Conservation (phyloP, 2,888 invertebrate genomes). For the Microctonus hyperodae region DNA sequence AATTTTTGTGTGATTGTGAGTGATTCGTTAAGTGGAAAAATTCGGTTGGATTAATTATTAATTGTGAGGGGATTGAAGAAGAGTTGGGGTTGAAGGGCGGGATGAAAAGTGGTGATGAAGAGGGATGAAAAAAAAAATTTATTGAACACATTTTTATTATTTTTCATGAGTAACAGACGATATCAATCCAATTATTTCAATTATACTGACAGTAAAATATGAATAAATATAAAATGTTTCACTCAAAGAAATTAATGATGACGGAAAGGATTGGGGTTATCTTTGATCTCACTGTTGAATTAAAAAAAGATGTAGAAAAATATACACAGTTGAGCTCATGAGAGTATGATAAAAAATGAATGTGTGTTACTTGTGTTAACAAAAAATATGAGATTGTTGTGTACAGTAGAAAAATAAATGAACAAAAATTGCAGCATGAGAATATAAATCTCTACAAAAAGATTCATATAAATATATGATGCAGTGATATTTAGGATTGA, state of each 20-base stretch:
- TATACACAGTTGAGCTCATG: not conserved
- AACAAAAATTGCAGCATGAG: not conserved
- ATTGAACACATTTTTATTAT: not conserved
- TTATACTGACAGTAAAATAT: not conserved
- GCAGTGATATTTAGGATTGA: not conserved
- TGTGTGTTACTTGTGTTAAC: slow-evolving; percentile 12
- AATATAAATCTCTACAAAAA: not conserved
- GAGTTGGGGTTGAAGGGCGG: no score
- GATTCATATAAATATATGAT: not conserved
- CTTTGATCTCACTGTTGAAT: not conserved
- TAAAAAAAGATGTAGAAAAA: not conserved
- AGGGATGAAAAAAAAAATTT: not conserved
- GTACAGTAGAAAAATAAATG: not conserved
- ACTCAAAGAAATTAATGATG: not conserved
- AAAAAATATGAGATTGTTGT: slow-evolving; percentile 5
- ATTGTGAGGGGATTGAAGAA: no score
- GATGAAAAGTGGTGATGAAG: no score
- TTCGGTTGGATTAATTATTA: no score
- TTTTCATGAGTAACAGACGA: not conserved
- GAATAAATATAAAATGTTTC: not conserved
- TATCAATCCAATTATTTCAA: not conserved
- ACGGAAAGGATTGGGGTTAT: not conserved
- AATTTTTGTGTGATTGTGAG: no score
- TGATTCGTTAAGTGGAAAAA: no score
- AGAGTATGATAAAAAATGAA: not conserved